A percentile compares a stretch with the other conserved stretches of the same genome.
These are phyloP conservation scores for Philonicus albiceps DNA, from an alignment of 2,888 invertebrate genomes.

Conservation along the genomic window DNA sequence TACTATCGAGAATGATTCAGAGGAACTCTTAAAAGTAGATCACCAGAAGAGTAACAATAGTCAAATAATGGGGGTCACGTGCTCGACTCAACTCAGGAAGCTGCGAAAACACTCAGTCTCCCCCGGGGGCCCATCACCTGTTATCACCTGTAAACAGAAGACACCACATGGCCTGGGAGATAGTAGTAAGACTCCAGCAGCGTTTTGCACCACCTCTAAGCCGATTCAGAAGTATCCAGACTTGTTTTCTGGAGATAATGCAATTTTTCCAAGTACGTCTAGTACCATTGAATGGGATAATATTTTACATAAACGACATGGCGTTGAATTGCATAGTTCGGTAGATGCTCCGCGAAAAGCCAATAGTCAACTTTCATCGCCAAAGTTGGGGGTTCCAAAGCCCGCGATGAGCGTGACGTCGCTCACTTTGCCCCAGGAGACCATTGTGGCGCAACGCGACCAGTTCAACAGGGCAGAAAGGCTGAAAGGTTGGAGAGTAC, in stretches of 20 bases:
- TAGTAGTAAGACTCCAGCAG: not conserved
- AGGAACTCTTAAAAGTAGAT: not conserved
- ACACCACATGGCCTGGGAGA: not conserved
- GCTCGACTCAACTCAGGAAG: constrained; percentile 14
- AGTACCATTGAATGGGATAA: constrained; percentile 47
- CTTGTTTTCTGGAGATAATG: not conserved
- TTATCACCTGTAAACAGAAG: constrained; percentile 11
- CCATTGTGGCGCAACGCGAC: not conserved
- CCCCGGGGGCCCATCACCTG: not conserved
- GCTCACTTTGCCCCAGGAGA: not conserved
- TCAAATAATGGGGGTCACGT: constrained; percentile 41
- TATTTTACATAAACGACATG: constrained; percentile 45
- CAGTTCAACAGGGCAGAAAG: not conserved
- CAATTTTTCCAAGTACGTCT: not conserved
- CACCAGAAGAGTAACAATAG: not conserved
- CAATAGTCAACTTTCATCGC: not conserved
- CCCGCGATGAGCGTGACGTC: not conserved
- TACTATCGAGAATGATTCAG: constrained; percentile 12
- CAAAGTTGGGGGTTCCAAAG: not conserved
- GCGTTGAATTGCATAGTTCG: not conserved
- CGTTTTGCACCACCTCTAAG: not conserved
- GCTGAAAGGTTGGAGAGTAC: not conserved
- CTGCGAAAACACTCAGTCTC: not conserved
- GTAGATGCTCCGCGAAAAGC: not conserved
- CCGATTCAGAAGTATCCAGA: not conserved